phyloP scores from a whole-genome alignment of 2,797 vertebrate genomes.

The Spondyliosoma cantharus region DNA sequence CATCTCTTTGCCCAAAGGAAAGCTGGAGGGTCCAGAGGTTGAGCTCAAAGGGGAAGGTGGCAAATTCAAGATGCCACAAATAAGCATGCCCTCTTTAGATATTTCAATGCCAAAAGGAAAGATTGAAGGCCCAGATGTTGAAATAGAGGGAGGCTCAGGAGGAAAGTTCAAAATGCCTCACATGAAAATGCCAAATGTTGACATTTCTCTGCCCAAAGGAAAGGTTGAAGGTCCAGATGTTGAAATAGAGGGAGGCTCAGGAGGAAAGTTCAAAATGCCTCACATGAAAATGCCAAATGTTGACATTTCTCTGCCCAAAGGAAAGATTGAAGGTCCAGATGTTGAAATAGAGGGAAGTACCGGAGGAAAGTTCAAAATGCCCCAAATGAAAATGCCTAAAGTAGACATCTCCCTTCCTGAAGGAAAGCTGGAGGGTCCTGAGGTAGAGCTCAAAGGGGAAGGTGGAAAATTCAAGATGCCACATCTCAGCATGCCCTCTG shows the following conservation, averaged over 20 bases:
- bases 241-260: no score
- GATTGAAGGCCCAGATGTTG: background rate
- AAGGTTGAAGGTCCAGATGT: conserved; percentile 8
- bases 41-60: no score
- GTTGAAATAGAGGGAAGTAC: conserved; percentile 26
- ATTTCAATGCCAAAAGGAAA: conserved; percentile 60
- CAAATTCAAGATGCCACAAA: background rate
- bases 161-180: background rate
- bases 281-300: conserved; percentile 59
- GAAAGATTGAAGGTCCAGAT: conserved; percentile 32
- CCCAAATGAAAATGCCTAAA: conserved; percentile 64
- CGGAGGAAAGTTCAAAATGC: conserved; percentile 45
- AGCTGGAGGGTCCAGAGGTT: conserved; percentile 9
- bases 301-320: conserved; percentile 36
- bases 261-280: conserved; percentile 25
- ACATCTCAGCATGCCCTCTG: conserved; percentile 55
- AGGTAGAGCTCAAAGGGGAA: no score
- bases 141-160: background rate
- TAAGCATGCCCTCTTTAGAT: background rate
- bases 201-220: conserved; percentile 66
- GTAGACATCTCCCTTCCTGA: conserved; percentile 57
- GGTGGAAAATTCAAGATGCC: conserved; percentile 51
- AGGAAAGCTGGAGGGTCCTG: background rate
- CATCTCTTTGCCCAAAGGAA: conserved; percentile 68
- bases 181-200: conserved; percentile 44